Percentiles rank a stretch among this genome's conserved stretches.
phyloP scores from a whole-genome alignment of 1,140 invertebrate species.

The Cardiocondyla obscurior region DNA sequence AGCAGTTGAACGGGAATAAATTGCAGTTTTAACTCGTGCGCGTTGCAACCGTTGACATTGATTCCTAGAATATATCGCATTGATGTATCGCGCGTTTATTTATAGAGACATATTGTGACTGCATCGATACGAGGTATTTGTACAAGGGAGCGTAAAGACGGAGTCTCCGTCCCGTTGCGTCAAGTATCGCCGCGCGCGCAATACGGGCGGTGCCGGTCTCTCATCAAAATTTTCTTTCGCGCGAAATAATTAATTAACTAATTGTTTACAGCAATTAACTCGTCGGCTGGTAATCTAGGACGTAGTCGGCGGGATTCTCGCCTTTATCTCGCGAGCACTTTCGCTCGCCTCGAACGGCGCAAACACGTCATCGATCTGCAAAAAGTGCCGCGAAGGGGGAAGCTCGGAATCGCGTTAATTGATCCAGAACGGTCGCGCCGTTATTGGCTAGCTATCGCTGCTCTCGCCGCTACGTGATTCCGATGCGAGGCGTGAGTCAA shows the following conservation, averaged over 20 bases:
- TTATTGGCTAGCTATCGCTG: constrained; percentile 50
- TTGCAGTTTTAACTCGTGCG: background rate
- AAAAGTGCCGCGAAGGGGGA: constrained; percentile 59
- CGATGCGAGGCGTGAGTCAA: constrained; percentile 30
- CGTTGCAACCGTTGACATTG: constrained; percentile 67
- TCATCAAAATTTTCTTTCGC: background rate
- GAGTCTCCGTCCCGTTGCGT: background rate
- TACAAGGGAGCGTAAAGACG: constrained; percentile 6
- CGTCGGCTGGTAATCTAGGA: background rate
- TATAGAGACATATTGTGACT: constrained; percentile 65
- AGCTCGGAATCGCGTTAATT: constrained; percentile 65
- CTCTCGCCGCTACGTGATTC: constrained; percentile 57
- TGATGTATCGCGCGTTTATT: constrained; percentile 55
- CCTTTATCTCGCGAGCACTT: constrained; percentile 32
- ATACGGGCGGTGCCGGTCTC: too few species aligned
- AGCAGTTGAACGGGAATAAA: background rate
- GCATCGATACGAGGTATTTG: constrained; percentile 19
- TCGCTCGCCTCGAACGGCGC: constrained; percentile 27
- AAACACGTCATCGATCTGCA: constrained; percentile 27
- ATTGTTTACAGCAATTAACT: background rate
- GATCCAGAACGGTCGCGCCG: constrained; percentile 59
- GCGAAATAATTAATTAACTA: background rate
- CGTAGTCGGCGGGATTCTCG: background rate
- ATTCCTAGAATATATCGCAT: constrained; percentile 62
- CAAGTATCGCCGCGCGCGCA: too few species aligned